Conservation (phyloP, 1,140 invertebrate species). For the Lutraria rhynchaena region DNA sequence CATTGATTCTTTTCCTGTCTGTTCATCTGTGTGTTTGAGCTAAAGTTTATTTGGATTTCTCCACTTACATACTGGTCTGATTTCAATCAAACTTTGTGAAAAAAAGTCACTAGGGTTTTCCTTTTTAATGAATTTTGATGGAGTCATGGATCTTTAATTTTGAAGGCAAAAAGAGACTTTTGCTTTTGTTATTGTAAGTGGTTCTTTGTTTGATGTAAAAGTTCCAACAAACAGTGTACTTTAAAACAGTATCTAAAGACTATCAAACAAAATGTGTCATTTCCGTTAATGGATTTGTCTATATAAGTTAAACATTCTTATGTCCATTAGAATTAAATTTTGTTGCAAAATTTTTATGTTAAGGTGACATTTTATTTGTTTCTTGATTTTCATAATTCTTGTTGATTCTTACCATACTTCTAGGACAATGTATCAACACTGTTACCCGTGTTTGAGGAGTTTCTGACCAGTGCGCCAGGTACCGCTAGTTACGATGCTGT, state of each 20-base stretch:
- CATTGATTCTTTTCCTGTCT: no score
- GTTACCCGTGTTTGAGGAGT: conserved; percentile 94
- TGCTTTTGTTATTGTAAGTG: not conserved
- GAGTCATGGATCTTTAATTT: not conserved
- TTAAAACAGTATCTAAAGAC: not conserved
- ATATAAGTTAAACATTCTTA: no score
- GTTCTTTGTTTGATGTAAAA: not conserved
- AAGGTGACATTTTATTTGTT: no score
- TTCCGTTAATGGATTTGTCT: no score
- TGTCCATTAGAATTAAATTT: no score
- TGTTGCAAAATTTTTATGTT: no score
- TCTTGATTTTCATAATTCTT: no score
- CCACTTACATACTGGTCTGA: no score
- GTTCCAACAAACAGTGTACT: no score
- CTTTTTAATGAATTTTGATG: not conserved
- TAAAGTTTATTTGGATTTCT: no score
- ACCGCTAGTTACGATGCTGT: conserved; percentile 93
- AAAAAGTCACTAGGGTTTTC: not conserved
- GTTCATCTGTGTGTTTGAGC: not conserved
- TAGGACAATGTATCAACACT: conserved; percentile 96
- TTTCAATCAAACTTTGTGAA: not conserved
- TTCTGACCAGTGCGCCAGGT: conserved; percentile 93
- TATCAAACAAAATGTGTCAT: not conserved
- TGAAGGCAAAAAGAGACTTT: not conserved
- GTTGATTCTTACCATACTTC: conserved; percentile 16